Percentiles rank a stretch among this genome's conserved stretches.
These are phyloP conservation scores for Ichneumoninae sp. DNA, from an alignment of 2,888 invertebrate genomes.

Conservation along the genomic window DNA sequence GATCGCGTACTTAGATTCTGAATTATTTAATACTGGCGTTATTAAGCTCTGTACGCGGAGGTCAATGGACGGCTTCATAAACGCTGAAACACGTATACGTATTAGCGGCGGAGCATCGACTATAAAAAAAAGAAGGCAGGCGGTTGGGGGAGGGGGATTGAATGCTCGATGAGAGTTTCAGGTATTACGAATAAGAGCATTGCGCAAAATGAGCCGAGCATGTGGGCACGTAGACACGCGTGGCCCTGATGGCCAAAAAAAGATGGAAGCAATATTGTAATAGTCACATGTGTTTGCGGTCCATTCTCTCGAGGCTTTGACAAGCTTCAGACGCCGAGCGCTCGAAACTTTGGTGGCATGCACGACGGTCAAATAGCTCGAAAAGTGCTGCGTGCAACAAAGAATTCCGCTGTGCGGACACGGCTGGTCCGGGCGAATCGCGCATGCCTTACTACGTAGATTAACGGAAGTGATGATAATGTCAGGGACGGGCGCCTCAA, in stretches of 20 bases:
- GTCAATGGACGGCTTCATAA: conserved; percentile 39
- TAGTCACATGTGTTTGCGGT: neutral
- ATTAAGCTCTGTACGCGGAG: conserved; percentile 24
- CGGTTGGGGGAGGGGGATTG: neutral
- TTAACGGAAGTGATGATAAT: conserved; percentile 44
- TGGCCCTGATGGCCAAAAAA: conserved; percentile 33
- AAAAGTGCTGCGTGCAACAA: neutral
- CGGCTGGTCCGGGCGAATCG: neutral
- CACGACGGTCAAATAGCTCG: neutral
- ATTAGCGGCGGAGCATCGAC: neutral
- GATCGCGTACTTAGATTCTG: neutral
- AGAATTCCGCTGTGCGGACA: conserved; percentile 1
- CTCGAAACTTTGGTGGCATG: neutral
- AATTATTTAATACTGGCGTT: conserved; percentile 20
- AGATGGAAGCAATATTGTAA: conserved; percentile 23
- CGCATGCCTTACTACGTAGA: neutral
- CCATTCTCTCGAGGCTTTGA: neutral
- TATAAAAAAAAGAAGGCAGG: neutral
- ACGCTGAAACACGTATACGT: conserved; percentile 11
- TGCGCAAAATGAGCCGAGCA: conserved; percentile 27
- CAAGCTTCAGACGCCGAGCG: neutral
- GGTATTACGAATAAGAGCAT: conserved; percentile 47
- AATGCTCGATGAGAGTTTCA: conserved; percentile 18
- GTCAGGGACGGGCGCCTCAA: conserved; percentile 33
- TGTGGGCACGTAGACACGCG: conserved; percentile 25